Conservation (phyloP, 2,888 invertebrate species). For the Synanthedon vespiformis region DNA sequence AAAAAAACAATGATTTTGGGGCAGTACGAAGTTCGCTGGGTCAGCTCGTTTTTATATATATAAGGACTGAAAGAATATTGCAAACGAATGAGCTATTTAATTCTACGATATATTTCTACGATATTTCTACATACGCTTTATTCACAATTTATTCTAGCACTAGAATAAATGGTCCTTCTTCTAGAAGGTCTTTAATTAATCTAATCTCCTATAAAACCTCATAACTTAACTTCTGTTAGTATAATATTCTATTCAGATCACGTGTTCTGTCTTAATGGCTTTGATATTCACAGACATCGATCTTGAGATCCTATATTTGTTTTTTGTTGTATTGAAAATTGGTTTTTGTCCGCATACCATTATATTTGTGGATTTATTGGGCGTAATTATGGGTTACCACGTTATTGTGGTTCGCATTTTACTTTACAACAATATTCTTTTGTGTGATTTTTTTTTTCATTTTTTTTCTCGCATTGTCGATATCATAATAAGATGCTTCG, state of each 20-base stretch:
- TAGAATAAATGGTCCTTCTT: too few species aligned
- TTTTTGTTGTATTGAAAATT: constrained; percentile 28
- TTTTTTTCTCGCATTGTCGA: constrained; percentile 8
- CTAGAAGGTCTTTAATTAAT: too few species aligned
- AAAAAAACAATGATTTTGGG: too few species aligned
- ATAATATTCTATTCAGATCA: constrained; percentile 9
- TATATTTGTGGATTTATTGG: constrained; percentile 37
- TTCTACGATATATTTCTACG: too few species aligned
- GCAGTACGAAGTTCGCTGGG: too few species aligned
- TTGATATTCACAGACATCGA: constrained; percentile 15
- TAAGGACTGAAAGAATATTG: too few species aligned
- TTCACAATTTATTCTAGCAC: too few species aligned
- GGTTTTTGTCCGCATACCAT: constrained; percentile 18
- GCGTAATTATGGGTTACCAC: constrained; percentile 43
- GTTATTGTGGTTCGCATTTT: constrained; percentile 18
- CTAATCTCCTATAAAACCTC: too few species aligned
- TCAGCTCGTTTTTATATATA: too few species aligned
- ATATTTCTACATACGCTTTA: too few species aligned
- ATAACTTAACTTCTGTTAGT: too few species aligned
- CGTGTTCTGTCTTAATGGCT: constrained; percentile 13
- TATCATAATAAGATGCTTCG: constrained; percentile 14
- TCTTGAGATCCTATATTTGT: constrained; percentile 7
- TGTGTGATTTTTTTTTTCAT: constrained; percentile 14
- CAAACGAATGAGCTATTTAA: too few species aligned
- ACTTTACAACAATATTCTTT: constrained; percentile 11